Evolutionary conservation across 2,113 vertebrate species (phyloP).

Genomic region (Strix uralensis): DNA sequence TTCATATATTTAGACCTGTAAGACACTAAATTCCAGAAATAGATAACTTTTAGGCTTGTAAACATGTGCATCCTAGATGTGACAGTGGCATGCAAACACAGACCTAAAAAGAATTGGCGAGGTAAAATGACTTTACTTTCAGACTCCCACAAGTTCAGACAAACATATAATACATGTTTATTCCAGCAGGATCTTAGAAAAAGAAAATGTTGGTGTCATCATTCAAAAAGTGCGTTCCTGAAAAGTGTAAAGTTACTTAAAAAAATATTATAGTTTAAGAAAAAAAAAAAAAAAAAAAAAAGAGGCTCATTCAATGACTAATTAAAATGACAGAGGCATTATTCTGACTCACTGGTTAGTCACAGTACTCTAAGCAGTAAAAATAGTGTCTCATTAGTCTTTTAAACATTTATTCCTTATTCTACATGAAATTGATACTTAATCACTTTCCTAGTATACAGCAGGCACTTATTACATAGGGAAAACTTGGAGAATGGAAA

Average conservation of each 20-base stretch:
- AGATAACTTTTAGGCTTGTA: background rate
- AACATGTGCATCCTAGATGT: background rate
- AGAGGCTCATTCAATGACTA: constrained; percentile 48
- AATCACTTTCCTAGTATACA: constrained; percentile 72
- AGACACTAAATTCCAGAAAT: background rate
- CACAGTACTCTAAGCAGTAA: constrained; percentile 63
- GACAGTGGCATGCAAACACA: background rate
- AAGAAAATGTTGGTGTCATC: background rate
- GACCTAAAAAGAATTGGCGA: background rate
- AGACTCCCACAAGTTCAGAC: background rate
- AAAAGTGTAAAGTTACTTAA: constrained; percentile 47
- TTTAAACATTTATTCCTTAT: constrained; percentile 73
- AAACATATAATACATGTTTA: background rate
- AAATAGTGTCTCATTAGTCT: constrained; percentile 76
- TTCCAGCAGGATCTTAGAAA: background rate
- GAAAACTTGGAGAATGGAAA: constrained; percentile 68
- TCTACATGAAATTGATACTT: constrained; percentile 74
- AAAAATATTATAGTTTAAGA: constrained; percentile 35
- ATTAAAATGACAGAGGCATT: constrained; percentile 71
- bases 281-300: background rate
- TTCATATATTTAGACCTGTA: background rate
- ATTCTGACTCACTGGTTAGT: constrained; percentile 67
- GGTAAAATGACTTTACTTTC: background rate
- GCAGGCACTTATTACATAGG: constrained; percentile 61
- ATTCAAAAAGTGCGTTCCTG: constrained; percentile 10